Evolutionary conservation across 2,797 vertebrate species (phyloP).

Genomic region (Semaprochilodus insignis): DNA sequence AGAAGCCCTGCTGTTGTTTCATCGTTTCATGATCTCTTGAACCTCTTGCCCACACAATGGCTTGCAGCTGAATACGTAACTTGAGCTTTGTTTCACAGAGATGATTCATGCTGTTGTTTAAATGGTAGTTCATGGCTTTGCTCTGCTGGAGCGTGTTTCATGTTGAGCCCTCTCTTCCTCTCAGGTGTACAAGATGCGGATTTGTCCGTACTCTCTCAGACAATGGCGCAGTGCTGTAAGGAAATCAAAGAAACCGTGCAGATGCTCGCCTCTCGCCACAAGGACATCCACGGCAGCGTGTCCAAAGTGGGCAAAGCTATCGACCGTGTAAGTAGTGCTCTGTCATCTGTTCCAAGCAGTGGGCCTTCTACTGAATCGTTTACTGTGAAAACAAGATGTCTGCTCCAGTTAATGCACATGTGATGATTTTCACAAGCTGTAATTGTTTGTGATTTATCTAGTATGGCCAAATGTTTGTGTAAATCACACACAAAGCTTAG

Average conservation of each 20-base stretch:
- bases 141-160: background rate
- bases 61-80: conserved; percentile 32
- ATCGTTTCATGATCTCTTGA: conserved; percentile 15
- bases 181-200: conserved; percentile 88
- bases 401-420: no score
- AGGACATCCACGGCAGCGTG: conserved; percentile 92
- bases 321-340: conserved; percentile 80
- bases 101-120: conserved; percentile 33
- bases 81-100: background rate
- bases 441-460: no score
- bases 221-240: conserved; percentile 91
- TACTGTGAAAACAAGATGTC: no score
- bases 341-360: no score
- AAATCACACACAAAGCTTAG: no score
- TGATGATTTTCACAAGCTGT: no score
- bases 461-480: no score
- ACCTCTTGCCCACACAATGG: conserved; percentile 36
- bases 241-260: conserved; percentile 93
- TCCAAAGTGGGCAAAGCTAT: conserved; percentile 93
- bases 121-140: background rate
- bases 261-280: conserved; percentile 89
- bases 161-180: conserved; percentile 2
- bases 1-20: background rate
- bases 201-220: conserved; percentile 86
- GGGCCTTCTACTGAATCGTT: no score